Evolutionary conservation across 64 coral and sea anemone species (phyloP).

Genomic region (Anthopleura sola): DNA sequence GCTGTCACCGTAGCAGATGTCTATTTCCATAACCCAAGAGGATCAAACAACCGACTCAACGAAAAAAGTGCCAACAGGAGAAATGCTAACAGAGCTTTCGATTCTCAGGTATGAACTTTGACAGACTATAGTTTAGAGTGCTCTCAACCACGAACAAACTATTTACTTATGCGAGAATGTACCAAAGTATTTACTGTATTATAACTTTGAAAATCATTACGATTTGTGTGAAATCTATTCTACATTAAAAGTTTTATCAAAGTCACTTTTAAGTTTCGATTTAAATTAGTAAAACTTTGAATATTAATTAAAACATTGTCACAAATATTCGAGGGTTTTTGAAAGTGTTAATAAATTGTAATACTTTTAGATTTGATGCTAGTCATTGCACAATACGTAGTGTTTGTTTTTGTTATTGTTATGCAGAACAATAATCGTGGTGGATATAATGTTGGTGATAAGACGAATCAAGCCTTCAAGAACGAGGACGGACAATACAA

Average conservation of each 20-base stretch:
- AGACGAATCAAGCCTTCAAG: conserved; percentile 40
- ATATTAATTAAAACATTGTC: neutral
- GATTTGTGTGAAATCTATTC: too few relatives aligned
- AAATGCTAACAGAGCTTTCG: conserved; percentile 89
- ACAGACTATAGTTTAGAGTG: neutral
- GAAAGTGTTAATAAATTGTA: too few relatives aligned
- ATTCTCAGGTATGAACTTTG: conserved; percentile 67
- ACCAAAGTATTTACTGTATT: too few relatives aligned
- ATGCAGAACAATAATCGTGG: conserved; percentile 95
- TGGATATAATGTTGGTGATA: conserved; percentile 96
- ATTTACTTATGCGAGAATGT: too few relatives aligned
- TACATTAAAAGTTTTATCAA: too few relatives aligned
- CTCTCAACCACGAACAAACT: neutral
- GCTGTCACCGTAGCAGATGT: conserved; percentile 44
- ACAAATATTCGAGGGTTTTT: neutral
- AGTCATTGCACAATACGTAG: neutral
- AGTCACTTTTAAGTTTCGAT: neutral
- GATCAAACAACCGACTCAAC: conserved; percentile 81
- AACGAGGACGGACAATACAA: conserved; percentile 69
- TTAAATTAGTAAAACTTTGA: neutral
- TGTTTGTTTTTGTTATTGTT: neutral
- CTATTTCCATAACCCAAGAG: conserved; percentile 72
- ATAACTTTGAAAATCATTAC: too few relatives aligned
- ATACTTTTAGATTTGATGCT: too few relatives aligned
- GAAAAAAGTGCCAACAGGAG: conserved; percentile 70